Conservation (phyloP, 2,888 invertebrate species). For the Timema cristinae region DNA sequence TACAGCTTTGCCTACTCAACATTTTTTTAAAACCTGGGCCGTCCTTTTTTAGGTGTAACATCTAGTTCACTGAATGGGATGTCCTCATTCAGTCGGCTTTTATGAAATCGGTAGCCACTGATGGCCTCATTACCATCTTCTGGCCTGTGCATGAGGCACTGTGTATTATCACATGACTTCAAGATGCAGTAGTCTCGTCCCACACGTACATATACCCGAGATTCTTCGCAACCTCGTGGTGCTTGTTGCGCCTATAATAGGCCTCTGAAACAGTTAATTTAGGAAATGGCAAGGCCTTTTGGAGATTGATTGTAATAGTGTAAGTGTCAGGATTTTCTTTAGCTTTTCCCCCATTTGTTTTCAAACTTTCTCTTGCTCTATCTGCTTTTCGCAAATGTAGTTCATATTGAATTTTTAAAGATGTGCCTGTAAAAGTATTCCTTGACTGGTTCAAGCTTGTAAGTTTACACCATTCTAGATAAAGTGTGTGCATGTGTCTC, state of each 20-base stretch:
- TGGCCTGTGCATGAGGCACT: background rate
- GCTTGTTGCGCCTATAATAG: background rate
- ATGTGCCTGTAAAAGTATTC: constrained; percentile 10
- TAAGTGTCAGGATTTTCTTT: no score
- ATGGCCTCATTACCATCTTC: background rate
- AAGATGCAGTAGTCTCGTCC: background rate
- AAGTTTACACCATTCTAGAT: background rate
- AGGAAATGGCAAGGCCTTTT: background rate
- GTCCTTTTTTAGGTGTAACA: background rate
- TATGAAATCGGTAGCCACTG: background rate
- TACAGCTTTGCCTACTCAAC: background rate
- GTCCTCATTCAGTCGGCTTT: background rate
- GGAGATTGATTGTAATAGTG: background rate
- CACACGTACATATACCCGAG: constrained; percentile 5
- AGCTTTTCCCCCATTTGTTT: background rate
- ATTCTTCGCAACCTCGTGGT: background rate
- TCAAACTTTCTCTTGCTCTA: background rate
- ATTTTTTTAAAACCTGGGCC: background rate
- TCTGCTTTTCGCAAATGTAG: background rate
- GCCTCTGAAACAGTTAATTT: constrained; percentile 6
- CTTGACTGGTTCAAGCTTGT: background rate
- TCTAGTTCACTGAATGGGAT: background rate
- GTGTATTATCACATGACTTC: background rate
- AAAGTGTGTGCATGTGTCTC: background rate
- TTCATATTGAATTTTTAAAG: background rate